A percentile compares a stretch with the other conserved stretches of the same genome.
phyloP scores from a whole-genome alignment of 2,888 invertebrate species.

The Andrena bicolor region DNA sequence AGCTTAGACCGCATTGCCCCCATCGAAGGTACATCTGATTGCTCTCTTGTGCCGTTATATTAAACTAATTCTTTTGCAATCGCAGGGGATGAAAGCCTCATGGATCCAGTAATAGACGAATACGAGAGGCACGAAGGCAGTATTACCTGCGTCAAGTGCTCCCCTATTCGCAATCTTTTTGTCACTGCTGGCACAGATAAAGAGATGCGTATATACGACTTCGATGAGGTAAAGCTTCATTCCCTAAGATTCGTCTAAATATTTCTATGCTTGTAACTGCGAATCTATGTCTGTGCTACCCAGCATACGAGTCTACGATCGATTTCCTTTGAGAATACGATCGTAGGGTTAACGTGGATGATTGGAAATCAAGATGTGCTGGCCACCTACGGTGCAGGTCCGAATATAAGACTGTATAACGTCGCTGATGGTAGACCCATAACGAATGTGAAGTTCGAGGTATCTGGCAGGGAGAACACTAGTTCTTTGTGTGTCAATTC shows the following conservation, averaged over 20 bases:
- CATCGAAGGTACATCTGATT: conserved; percentile 73
- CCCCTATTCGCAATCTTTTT: conserved; percentile 78
- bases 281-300: conserved; percentile 17
- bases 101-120: conserved; percentile 81
- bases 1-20: conserved; percentile 75
- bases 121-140: conserved; percentile 80
- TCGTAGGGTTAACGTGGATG: conserved; percentile 79
- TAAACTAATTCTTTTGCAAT: conserved; percentile 5
- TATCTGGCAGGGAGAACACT: conserved; percentile 73
- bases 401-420: conserved; percentile 78
- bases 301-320: conserved; percentile 74
- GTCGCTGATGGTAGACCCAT: conserved; percentile 72
- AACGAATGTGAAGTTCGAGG: conserved; percentile 75
- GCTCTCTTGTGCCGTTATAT: background rate
- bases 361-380: conserved; percentile 78
- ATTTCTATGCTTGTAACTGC: background rate
- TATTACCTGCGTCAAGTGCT: conserved; percentile 79
- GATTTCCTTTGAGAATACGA: conserved; percentile 79
- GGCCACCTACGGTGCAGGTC: conserved; percentile 79
- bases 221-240: conserved; percentile 77
- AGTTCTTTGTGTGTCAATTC: conserved; percentile 79
- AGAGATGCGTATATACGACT: conserved; percentile 81
- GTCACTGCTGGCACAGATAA: conserved; percentile 80
- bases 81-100: conserved; percentile 74
- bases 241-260: background rate